Percentiles rank a stretch among this genome's conserved stretches.
phyloP scores from a whole-genome alignment of 2,888 invertebrate species.

The Nomada flava region DNA sequence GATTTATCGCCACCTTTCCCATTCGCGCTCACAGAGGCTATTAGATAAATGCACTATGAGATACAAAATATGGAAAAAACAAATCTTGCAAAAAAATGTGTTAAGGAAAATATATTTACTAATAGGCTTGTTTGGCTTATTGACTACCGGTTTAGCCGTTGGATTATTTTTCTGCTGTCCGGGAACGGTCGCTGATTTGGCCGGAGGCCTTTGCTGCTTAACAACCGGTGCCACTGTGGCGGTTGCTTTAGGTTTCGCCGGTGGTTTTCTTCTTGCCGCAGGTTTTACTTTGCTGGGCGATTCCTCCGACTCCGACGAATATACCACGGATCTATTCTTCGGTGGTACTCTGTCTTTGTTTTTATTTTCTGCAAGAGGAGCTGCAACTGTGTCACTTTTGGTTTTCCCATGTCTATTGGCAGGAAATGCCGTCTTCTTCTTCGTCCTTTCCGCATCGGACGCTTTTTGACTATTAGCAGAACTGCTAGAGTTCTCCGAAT shows the following conservation, averaged over 20 bases:
- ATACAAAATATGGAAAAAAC: neutral
- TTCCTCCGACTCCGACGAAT: slow-evolving; percentile 82
- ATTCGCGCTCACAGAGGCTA: slow-evolving; percentile 52
- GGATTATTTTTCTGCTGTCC: slow-evolving; percentile 77
- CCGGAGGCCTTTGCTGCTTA: slow-evolving; percentile 85
- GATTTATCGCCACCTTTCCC: slow-evolving; percentile 73
- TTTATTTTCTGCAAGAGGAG: slow-evolving; percentile 74
- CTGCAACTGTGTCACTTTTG: slow-evolving; percentile 74
- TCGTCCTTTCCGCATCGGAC: slow-evolving; percentile 79
- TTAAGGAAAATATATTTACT: slow-evolving; percentile 65
- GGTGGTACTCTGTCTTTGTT: slow-evolving; percentile 76
- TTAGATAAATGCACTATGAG: neutral
- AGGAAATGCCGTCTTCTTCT: slow-evolving; percentile 75
- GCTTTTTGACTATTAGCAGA: slow-evolving; percentile 80
- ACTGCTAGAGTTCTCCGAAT: slow-evolving; percentile 82
- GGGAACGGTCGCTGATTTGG: slow-evolving; percentile 79
- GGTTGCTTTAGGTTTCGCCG: slow-evolving; percentile 88
- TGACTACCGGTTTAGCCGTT: slow-evolving; percentile 77
- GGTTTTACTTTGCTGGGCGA: slow-evolving; percentile 79
- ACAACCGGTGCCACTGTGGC: slow-evolving; percentile 86
- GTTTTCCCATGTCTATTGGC: slow-evolving; percentile 77
- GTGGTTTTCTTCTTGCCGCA: slow-evolving; percentile 85
- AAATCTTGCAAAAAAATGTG: neutral
- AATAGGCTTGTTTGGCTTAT: slow-evolving; percentile 78
- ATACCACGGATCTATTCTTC: slow-evolving; percentile 77